Conservation (phyloP, 2,797 vertebrate genomes). For the Dipus sagitta region DNA sequence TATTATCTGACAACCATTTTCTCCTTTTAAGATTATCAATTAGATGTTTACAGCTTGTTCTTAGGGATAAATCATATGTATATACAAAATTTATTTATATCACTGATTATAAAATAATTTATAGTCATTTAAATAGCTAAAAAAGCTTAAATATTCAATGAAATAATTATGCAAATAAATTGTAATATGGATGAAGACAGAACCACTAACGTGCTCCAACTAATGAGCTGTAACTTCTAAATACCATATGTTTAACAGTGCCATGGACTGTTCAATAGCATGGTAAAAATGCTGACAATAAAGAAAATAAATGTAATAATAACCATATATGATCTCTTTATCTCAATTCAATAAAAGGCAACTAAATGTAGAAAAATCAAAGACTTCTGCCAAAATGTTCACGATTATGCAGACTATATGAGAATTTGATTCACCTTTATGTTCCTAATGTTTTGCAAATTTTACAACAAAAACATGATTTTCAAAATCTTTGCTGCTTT, state of each 20-base stretch:
- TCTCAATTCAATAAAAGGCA: neutral
- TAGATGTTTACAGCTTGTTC: slow-evolving; percentile 22
- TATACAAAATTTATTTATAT: neutral
- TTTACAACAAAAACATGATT: slow-evolving; percentile 27
- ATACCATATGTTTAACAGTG: neutral
- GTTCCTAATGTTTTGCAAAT: neutral
- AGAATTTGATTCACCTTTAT: neutral
- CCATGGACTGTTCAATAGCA: neutral
- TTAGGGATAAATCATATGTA: neutral
- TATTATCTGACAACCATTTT: neutral
- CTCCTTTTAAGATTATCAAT: slow-evolving; percentile 26
- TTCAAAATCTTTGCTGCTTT: slow-evolving; percentile 41
- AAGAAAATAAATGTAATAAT: neutral
- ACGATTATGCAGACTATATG: neutral
- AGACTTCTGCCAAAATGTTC: neutral
- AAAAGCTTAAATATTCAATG: neutral
- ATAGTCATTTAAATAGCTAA: neutral
- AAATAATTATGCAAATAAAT: neutral
- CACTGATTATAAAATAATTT: slow-evolving; percentile 19
- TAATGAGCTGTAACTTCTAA: neutral
- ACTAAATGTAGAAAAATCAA: neutral
- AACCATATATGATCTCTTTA: neutral
- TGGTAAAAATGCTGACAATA: neutral
- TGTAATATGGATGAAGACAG: neutral
- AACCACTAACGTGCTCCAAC: neutral